phyloP scores from a whole-genome alignment of 2,797 vertebrate genomes.

The Crocodylus rhombifer region DNA sequence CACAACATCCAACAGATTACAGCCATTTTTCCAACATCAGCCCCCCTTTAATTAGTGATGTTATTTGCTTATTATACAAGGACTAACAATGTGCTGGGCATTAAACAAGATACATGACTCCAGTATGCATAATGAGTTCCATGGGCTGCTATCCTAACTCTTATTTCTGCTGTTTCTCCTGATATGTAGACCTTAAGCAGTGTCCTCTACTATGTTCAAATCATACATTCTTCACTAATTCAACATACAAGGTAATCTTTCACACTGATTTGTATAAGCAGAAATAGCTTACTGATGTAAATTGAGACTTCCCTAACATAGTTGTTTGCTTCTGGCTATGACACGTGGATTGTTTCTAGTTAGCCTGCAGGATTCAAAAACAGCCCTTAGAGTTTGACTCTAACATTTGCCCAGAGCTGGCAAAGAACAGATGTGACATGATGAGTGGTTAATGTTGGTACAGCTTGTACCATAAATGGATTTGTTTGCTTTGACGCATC shows the following conservation, averaged over 20 bases:
- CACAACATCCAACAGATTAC: not conserved
- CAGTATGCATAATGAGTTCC: not conserved
- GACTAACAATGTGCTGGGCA: accelerated
- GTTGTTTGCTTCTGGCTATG: not conserved
- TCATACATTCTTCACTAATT: not conserved
- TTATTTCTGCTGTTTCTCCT: not conserved
- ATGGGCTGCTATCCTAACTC: not conserved
- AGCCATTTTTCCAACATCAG: accelerated
- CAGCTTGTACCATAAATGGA: not conserved
- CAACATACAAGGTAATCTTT: not conserved
- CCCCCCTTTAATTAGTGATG: not conserved
- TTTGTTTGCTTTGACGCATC: not conserved
- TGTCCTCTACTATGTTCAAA: not conserved
- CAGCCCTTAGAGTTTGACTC: not conserved
- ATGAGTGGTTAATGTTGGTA: not conserved
- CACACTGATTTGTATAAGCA: not conserved
- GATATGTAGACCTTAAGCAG: not conserved
- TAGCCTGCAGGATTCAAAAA: not conserved
- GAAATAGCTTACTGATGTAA: not conserved
- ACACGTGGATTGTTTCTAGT: not conserved
- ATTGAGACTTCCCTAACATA: not conserved
- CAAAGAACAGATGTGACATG: not conserved
- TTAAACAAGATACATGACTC: not conserved
- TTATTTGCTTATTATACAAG: not conserved
- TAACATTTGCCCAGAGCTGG: not conserved